Evolutionary conservation across 2,113 vertebrate genomes (phyloP), one percentile per base, ranked within the genome.

Genomic region (Hippocampus zosterae): DNA sequence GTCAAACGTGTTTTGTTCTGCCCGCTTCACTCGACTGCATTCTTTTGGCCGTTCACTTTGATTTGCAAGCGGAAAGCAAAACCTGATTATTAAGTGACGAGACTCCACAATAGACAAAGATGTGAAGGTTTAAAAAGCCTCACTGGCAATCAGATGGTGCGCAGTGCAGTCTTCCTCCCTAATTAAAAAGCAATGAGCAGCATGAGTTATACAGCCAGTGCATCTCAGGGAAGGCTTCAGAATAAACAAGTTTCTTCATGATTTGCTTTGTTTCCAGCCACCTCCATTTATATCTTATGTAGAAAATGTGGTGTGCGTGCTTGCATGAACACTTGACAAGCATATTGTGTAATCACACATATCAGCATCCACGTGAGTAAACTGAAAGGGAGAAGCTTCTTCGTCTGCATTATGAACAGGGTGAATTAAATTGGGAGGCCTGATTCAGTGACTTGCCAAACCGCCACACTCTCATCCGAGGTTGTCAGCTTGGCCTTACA

Each of bases 351-450:
- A 15, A 64, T 16, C n/a, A 2, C 15, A 33, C 27, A 18, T 4
- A 27, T 13, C 18, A 18, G 33, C 15, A 44, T 42, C 23, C 21
- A 64, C 10, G 40, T 7, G 37, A 25, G 71, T 74, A 76, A 75
- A 80, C 74, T 78, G 61, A 79, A 68, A 80, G 73, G 73, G 81
- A 83, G 68, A 27, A 33, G 18, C n/a, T 55, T n/a, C 67, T 50
- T 72, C 33, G 66, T 55, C 81, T 81, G 74, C 75, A 53, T 73
- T 10, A 37, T 70, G 75, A 69, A 42, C 44, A 73, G 81, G 81
- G 78, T 78, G 73, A 88, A 83, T 80, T 79, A 57, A 68, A 67
- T 61, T 76, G 80, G 71, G 78, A 80, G 67, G 68, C 70, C 74
- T 74, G 75, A 70, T 85, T 76, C 65, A 44, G 19, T 72, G 69